Conservation (phyloP, 2,113 vertebrate species). For the Otus sunia region DNA sequence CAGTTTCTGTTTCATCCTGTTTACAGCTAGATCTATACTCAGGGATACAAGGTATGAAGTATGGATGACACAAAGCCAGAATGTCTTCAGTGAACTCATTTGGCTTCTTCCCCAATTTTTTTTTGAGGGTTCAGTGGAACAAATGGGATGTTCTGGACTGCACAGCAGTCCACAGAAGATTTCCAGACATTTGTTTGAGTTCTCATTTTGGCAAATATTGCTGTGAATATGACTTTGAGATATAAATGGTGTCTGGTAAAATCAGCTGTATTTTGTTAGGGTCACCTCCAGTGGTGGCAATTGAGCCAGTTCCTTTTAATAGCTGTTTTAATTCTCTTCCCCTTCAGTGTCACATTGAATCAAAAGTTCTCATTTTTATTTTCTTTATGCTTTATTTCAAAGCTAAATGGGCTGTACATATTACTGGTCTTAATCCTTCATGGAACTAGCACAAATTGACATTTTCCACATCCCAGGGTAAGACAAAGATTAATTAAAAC, state of each 20-base stretch:
- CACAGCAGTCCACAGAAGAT: not conserved
- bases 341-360: slow-evolving; percentile 59
- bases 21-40: not conserved
- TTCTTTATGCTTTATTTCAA: slow-evolving; percentile 62
- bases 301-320: slow-evolving; percentile 21
- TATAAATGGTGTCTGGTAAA: not conserved
- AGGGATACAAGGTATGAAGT: not conserved
- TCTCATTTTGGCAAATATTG: not conserved
- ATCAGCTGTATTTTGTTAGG: not conserved
- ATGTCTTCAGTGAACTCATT: not conserved
- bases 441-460: slow-evolving; percentile 40
- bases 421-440: slow-evolving; percentile 58
- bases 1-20: not conserved
- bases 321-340: slow-evolving; percentile 29
- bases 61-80: not conserved
- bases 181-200: not conserved
- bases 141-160: not conserved
- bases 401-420: slow-evolving; percentile 52
- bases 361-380: slow-evolving; percentile 56
- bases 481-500: slow-evolving; percentile 65
- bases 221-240: not conserved
- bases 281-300: slow-evolving; percentile 24
- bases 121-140: slow-evolving; percentile 14
- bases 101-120: not conserved
- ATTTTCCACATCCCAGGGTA: slow-evolving; percentile 40